Conservation (phyloP, 1,140 invertebrate genomes). For the Ridgeia piscesae region DNA sequence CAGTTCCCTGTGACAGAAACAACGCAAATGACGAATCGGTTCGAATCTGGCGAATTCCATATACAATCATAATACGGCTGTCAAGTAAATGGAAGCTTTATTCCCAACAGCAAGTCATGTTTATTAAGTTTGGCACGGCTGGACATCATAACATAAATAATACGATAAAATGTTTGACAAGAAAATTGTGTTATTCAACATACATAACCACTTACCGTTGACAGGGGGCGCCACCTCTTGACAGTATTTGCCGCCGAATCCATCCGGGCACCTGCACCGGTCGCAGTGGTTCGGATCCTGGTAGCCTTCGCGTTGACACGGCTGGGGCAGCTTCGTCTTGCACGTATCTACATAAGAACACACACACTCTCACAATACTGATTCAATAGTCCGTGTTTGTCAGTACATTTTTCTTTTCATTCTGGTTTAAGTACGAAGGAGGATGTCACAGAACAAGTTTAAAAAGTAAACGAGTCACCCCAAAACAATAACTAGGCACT, state of each 20-base stretch:
- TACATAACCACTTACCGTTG: background rate
- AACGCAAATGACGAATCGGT: background rate
- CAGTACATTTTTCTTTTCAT: too few relatives aligned
- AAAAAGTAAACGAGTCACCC: too few relatives aligned
- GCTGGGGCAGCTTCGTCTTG: conserved; percentile 23
- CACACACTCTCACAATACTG: background rate
- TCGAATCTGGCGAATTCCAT: background rate
- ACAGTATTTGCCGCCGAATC: conserved; percentile 44
- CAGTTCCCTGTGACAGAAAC: background rate
- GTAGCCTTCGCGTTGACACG: conserved; percentile 49
- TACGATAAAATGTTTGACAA: too few relatives aligned
- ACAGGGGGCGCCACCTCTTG: conserved; percentile 28
- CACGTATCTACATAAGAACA: conserved; percentile 9
- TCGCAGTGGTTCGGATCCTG: conserved; percentile 52
- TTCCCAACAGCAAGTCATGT: too few relatives aligned
- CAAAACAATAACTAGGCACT: too few relatives aligned
- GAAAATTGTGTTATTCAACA: background rate
- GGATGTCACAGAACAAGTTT: too few relatives aligned
- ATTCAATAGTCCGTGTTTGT: too few relatives aligned
- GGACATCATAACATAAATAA: too few relatives aligned
- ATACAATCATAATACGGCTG: too few relatives aligned
- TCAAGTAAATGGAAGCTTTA: too few relatives aligned
- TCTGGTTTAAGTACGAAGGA: too few relatives aligned
- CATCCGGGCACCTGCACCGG: conserved; percentile 48
- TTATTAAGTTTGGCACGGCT: too few relatives aligned